phyloP scores from a whole-genome alignment of 2,888 invertebrate species.

The Eugnorisma glareosa region DNA sequence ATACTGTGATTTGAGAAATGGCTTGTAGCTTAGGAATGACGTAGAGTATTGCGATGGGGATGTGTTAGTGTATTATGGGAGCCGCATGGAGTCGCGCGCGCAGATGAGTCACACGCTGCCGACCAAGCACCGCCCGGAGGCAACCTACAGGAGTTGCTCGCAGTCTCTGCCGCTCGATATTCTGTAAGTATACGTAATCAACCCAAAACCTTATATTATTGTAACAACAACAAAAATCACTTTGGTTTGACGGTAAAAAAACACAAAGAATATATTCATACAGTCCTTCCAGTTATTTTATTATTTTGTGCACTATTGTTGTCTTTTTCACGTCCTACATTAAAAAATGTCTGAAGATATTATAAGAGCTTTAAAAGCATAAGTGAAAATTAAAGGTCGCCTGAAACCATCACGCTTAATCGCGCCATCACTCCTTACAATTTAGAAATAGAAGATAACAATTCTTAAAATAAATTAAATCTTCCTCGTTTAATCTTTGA shows the following conservation, averaged over 20 bases:
- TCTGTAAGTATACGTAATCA: slow-evolving; percentile 80
- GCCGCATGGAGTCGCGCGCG: slow-evolving; percentile 85
- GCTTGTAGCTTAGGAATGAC: slow-evolving; percentile 56
- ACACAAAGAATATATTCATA: background rate
- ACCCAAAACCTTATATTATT: background rate
- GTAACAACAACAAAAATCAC: background rate
- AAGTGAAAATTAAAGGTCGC: background rate
- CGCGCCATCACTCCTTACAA: background rate
- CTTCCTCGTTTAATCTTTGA: background rate
- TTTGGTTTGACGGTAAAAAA: background rate
- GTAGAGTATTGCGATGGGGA: slow-evolving; percentile 53
- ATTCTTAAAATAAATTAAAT: background rate
- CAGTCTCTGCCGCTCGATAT: slow-evolving; percentile 89
- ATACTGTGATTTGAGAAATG: slow-evolving; percentile 71
- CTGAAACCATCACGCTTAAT: background rate
- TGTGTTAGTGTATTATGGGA: slow-evolving; percentile 78
- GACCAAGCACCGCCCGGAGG: slow-evolving; percentile 83
- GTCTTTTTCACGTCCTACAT: background rate
- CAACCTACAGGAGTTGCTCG: slow-evolving; percentile 87
- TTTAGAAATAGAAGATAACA: too few species aligned
- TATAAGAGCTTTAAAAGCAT: too few species aligned
- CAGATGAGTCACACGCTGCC: slow-evolving; percentile 85
- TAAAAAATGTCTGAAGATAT: background rate
- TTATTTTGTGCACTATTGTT: background rate
- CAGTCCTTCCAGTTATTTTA: background rate